Percentiles rank a stretch among this genome's conserved stretches.
Conservation (phyloP, 1,140 invertebrate genomes). For the Lepidurus couesii region DNA sequence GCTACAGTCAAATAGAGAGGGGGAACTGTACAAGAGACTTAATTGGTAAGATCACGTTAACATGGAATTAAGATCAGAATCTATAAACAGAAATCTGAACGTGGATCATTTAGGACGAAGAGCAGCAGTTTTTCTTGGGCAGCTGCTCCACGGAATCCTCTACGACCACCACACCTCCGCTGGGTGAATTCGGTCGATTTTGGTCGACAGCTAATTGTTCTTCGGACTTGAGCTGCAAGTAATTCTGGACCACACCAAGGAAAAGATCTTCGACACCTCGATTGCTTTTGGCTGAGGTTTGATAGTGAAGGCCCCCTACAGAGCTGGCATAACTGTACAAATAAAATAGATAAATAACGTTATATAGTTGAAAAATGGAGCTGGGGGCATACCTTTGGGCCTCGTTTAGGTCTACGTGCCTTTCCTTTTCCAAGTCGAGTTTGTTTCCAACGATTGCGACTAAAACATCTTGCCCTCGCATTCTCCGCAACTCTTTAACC, state of each 20-base stretch:
- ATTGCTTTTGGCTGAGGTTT: constrained; percentile 92
- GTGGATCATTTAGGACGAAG: neutral
- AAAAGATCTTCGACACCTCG: constrained; percentile 91
- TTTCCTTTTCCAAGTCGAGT: constrained; percentile 87
- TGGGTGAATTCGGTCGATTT: constrained; percentile 6
- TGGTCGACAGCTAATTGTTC: neutral
- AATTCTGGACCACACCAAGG: constrained; percentile 68
- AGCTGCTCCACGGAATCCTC: constrained; percentile 23
- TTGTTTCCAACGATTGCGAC: constrained; percentile 96
- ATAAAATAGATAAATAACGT: constrained; percentile 26
- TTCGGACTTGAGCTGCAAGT: constrained; percentile 51
- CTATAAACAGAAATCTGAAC: neutral
- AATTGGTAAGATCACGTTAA: constrained; percentile 7
- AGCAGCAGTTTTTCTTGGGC: constrained; percentile 33
- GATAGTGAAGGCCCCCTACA: constrained; percentile 89
- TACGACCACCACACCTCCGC: constrained; percentile 26
- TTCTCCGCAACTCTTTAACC: constrained; percentile 95
- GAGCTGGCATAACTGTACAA: constrained; percentile 70
- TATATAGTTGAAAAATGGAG: neutral
- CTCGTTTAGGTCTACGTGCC: constrained; percentile 73
- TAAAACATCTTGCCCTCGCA: constrained; percentile 87
- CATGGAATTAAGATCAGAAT: constrained; percentile 25
- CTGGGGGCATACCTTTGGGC: constrained; percentile 69
- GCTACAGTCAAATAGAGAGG: neutral
- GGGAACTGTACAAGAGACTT: constrained; percentile 3